Percentiles rank a stretch among this genome's conserved stretches.
phyloP scores from a whole-genome alignment of 2,888 invertebrate genomes.

The Perizoma affinitatum region DNA sequence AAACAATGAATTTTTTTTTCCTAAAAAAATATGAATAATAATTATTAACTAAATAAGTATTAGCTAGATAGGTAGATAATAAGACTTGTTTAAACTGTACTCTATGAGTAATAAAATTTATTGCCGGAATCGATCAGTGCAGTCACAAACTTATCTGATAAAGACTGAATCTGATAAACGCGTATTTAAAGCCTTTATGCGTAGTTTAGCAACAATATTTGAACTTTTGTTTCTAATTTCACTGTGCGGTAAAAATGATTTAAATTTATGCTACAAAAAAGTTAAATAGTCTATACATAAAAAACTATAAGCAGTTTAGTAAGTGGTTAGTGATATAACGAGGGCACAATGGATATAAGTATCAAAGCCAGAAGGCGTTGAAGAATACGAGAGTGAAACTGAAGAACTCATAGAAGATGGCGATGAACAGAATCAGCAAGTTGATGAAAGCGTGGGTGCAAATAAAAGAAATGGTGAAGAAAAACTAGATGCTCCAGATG shows the following conservation, averaged over 20 bases:
- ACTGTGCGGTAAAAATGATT: neutral
- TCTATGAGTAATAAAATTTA: slow-evolving; percentile 25
- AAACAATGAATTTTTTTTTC: too few relatives aligned
- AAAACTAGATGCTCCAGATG: neutral
- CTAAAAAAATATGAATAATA: too few relatives aligned
- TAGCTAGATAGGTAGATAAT: too few relatives aligned
- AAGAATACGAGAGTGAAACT: slow-evolving; percentile 2
- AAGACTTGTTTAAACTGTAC: too few relatives aligned
- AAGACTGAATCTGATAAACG: slow-evolving; percentile 19
- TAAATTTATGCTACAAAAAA: too few relatives aligned
- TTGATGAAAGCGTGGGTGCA: neutral
- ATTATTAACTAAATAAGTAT: too few relatives aligned
- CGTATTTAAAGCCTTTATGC: slow-evolving; percentile 10
- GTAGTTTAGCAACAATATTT: slow-evolving; percentile 11
- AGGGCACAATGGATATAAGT: slow-evolving; percentile 22
- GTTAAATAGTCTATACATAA: too few relatives aligned
- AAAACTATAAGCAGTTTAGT: too few relatives aligned
- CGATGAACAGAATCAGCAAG: neutral
- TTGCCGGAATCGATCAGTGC: slow-evolving; percentile 19
- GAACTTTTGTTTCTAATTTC: slow-evolving; percentile 6
- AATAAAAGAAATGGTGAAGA: neutral
- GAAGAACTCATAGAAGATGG: slow-evolving; percentile 3
- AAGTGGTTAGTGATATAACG: neutral
- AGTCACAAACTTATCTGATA: slow-evolving; percentile 26
- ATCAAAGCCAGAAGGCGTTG: slow-evolving; percentile 10